A percentile compares a stretch with the other conserved stretches of the same genome.
These are phyloP conservation scores for Berghia stephanieae DNA, from an alignment of 1,140 invertebrate genomes.

Conservation along the genomic window DNA sequence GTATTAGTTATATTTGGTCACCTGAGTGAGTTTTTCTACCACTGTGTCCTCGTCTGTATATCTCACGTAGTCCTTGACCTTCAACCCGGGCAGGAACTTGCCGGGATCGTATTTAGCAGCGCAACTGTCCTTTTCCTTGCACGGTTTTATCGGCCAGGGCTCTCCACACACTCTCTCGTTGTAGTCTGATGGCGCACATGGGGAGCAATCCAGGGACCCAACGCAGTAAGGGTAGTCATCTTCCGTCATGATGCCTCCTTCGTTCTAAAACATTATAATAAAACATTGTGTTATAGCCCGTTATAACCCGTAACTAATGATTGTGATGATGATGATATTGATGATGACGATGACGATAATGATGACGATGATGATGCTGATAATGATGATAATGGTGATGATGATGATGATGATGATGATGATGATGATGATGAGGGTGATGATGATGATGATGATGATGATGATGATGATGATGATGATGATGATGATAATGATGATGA, in stretches of 20 bases:
- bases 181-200: conserved; percentile 10
- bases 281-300: no score
- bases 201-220: not conserved
- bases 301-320: no score
- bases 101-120: conserved; percentile 8
- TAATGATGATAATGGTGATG: no score
- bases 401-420: no score
- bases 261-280: not conserved
- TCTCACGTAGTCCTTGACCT: not conserved
- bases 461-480: no score
- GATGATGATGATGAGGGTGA: no score
- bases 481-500: no score
- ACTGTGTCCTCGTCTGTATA: not conserved
- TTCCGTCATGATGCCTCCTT: not conserved
- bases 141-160: not conserved
- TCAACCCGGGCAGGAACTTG: conserved; percentile 7
- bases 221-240: conserved; percentile 17
- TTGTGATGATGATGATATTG: no score
- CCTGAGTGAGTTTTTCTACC: not conserved
- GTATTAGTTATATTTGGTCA: not conserved
- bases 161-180: not conserved
- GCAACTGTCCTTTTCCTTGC: conserved; percentile 6
- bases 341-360: no score
- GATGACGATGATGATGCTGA: no score
- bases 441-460: no score